These are phyloP conservation scores for Tanytarsus gracilentus DNA, from an alignment of 2,888 invertebrate genomes.

Conservation along the genomic window DNA sequence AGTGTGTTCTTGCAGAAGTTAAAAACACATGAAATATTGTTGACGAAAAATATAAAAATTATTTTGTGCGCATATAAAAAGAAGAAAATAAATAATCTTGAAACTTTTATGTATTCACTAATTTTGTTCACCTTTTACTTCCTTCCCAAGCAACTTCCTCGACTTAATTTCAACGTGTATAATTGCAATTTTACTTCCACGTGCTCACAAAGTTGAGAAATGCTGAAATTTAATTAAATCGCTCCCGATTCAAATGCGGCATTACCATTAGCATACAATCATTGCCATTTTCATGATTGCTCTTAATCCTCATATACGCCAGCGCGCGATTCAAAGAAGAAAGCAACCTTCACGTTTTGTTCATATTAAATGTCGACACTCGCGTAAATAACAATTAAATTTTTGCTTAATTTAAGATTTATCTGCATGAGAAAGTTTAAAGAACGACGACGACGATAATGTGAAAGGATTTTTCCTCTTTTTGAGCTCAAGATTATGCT, in stretches of 20 bases:
- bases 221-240: slow-evolving; percentile 12
- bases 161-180: neutral
- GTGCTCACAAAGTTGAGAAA: no score
- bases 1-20: no score
- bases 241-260: neutral
- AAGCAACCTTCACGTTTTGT: slow-evolving; percentile 5
- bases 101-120: no score
- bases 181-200: neutral
- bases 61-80: no score
- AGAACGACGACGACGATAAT: no score
- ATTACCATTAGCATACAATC: slow-evolving; percentile 12
- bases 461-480: no score
- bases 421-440: no score
- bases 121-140: neutral
- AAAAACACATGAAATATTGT: no score
- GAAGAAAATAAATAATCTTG: no score
- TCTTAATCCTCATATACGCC: neutral
- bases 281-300: slow-evolving; percentile 1
- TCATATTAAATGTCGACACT: slow-evolving; percentile 12
- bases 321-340: neutral
- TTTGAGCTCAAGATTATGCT: no score
- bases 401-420: no score
- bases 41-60: no score
- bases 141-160: neutral
- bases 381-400: slow-evolving; percentile 14